phyloP scores from a whole-genome alignment of 2,888 invertebrate genomes.

The Drosophila kambysellisi region DNA sequence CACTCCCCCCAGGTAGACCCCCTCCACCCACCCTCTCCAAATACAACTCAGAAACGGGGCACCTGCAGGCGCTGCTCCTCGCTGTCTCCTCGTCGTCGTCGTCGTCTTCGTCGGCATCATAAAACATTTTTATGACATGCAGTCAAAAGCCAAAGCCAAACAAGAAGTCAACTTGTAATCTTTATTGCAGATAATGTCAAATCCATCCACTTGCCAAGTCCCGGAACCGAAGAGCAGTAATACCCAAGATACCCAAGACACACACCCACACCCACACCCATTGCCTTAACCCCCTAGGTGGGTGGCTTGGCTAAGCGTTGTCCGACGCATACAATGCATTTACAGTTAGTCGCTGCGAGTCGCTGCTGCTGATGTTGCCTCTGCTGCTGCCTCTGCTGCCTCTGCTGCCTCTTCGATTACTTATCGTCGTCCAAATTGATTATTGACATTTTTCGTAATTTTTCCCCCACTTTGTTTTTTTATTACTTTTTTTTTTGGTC shows the following conservation, averaged over 20 bases:
- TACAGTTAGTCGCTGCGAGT: constrained; percentile 29
- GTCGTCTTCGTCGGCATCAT: constrained; percentile 50
- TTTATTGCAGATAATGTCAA: constrained; percentile 78
- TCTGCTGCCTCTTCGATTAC: constrained; percentile 46
- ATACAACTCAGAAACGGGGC: constrained; percentile 19
- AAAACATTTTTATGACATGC: constrained; percentile 77
- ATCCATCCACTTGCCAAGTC: constrained; percentile 66
- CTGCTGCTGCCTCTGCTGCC: not conserved
- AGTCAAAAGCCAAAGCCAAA: constrained; percentile 66
- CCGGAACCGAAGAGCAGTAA: constrained; percentile 19
- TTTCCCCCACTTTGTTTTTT: not conserved
- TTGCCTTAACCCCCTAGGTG: not conserved
- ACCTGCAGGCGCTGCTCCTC: constrained; percentile 40
- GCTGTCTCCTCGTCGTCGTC: not conserved
- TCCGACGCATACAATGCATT: constrained; percentile 36
- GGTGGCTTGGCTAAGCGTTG: constrained; percentile 14
- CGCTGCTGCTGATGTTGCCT: not conserved
- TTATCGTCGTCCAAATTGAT: constrained; percentile 62
- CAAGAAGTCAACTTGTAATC: constrained; percentile 78
- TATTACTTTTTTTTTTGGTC: constrained; percentile 23
- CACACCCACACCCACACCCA: not conserved
- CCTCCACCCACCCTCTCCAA: not conserved
- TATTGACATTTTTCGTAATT: constrained; percentile 63
- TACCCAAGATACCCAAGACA: not conserved
- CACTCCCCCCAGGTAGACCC: not conserved